phyloP scores from a whole-genome alignment of 2,113 vertebrate species.

The Lonchura striata region DNA sequence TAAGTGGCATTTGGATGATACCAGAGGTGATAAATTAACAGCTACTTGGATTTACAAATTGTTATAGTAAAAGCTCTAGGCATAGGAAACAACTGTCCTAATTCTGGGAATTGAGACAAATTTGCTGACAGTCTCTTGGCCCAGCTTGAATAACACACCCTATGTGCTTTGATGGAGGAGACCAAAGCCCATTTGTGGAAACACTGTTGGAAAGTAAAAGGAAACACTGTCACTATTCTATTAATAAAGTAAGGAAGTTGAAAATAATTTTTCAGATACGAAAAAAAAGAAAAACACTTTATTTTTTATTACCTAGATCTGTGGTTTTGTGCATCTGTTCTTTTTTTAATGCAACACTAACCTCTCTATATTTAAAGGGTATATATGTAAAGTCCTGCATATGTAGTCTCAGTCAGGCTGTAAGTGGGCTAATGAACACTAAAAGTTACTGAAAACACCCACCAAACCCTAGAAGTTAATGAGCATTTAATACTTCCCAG shows the following conservation, averaged over 20 bases:
- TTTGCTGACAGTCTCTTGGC: background rate
- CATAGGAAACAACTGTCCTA: background rate
- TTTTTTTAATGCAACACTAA: background rate
- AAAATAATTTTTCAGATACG: background rate
- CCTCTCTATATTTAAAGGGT: background rate
- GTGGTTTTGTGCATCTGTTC: background rate
- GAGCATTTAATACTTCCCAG: background rate
- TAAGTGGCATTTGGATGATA: background rate
- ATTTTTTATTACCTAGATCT: background rate
- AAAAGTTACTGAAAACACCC: background rate
- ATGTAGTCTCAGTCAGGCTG: background rate
- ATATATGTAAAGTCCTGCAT: background rate
- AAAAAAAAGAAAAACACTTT: background rate
- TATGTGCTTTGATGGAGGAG: background rate
- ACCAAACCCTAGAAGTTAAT: background rate
- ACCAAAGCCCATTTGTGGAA: background rate
- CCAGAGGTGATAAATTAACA: background rate
- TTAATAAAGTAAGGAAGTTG: background rate
- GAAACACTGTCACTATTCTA: background rate
- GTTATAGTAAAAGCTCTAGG: background rate
- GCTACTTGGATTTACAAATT: background rate
- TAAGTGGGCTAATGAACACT: background rate
- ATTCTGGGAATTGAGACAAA: background rate
- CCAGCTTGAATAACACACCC: background rate
- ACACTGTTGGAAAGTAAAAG: background rate